A percentile compares a stretch with the other conserved stretches of the same genome.
Evolutionary conservation across 64 coral and sea anemone genomes (phyloP).

Genomic region (Anthopleura sola): DNA sequence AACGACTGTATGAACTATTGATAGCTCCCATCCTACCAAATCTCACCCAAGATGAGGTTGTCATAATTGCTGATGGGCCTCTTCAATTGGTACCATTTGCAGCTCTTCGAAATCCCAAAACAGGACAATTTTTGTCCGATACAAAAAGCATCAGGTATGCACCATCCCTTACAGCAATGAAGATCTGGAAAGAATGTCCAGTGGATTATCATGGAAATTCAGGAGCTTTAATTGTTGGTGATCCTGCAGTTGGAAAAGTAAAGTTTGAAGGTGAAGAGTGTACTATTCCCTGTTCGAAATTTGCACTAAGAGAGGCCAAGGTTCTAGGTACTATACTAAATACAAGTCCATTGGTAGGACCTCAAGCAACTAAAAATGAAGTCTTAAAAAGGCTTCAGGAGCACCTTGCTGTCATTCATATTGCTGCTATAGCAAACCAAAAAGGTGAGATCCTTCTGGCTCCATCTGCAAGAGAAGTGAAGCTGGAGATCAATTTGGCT

Average conservation of each 20-base stretch:
- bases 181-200: conserved; percentile 33
- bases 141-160: conserved; percentile 35
- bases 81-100: conserved; percentile 33
- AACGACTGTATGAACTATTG: not conserved
- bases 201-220: conserved; percentile 16
- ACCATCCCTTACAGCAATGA: conserved; percentile 46
- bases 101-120: conserved; percentile 33
- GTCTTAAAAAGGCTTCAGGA: conserved; percentile 8
- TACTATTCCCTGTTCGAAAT: not conserved
- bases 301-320: not conserved
- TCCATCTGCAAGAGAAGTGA: not conserved
- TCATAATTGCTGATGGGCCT: conserved; percentile 46
- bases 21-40: not conserved
- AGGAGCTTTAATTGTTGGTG: conserved; percentile 20
- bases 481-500: conserved; percentile 35
- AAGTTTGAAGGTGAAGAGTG: not conserved
- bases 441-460: conserved; percentile 41
- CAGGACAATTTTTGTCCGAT: conserved; percentile 30
- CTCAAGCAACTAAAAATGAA: conserved; percentile 19
- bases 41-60: not conserved
- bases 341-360: not conserved
- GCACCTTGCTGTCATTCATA: not conserved
- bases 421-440: conserved; percentile 29
- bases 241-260: conserved; percentile 7
- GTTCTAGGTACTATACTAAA: conserved; percentile 22